Percentiles rank a stretch among this genome's conserved stretches.
phyloP scores from a whole-genome alignment of 2,113 vertebrate species.

The Aix galericulata region DNA sequence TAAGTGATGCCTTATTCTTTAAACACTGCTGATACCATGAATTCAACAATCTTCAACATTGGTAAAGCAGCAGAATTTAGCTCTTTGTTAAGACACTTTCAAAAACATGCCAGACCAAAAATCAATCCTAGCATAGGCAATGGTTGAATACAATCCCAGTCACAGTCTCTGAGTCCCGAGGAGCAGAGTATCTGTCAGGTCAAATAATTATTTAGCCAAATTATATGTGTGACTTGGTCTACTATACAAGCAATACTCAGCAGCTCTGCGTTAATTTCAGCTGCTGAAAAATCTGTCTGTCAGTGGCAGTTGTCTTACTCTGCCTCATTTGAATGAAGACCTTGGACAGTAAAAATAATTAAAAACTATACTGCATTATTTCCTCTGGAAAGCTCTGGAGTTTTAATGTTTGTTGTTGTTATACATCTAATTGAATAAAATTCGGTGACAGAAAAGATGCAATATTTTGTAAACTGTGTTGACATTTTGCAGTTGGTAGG shows the following conservation, averaged over 20 bases:
- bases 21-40: background rate
- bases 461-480: slow-evolving; percentile 67
- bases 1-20: background rate
- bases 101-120: background rate
- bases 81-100: background rate
- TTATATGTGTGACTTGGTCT: background rate
- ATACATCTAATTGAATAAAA: slow-evolving; percentile 41
- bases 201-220: slow-evolving; percentile 50
- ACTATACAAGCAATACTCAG: slow-evolving; percentile 4
- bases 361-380: background rate
- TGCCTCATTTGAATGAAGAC: slow-evolving; percentile 35
- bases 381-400: background rate
- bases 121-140: background rate
- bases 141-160: background rate
- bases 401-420: slow-evolving; percentile 16
- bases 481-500: slow-evolving; percentile 69
- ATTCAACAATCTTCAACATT: background rate
- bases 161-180: no score
- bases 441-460: slow-evolving; percentile 33
- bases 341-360: background rate
- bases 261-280: slow-evolving; percentile 20
- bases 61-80: background rate
- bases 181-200: background rate
- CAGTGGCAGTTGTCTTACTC: slow-evolving; percentile 27
- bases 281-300: slow-evolving; percentile 39